Evolutionary conservation across 2,113 vertebrate genomes (phyloP).

Genomic region (Micromys minutus): DNA sequence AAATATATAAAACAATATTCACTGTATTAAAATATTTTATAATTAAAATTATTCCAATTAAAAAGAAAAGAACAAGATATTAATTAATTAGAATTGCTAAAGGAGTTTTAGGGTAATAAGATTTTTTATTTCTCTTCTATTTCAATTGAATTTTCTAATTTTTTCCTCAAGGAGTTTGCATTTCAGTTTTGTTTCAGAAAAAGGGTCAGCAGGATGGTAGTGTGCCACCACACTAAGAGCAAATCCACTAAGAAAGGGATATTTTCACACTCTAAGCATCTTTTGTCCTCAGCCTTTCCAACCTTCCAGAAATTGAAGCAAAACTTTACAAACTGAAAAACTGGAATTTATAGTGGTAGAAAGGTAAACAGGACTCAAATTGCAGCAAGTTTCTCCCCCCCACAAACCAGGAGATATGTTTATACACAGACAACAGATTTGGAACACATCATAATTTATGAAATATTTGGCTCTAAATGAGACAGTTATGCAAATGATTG

Average conservation of each 20-base stretch:
- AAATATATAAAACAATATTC: background rate
- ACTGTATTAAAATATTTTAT: conserved; percentile 17
- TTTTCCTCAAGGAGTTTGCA: background rate
- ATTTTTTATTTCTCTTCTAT: conserved; percentile 40
- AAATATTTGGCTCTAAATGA: background rate
- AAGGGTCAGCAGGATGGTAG: too few species aligned
- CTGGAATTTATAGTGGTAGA: conserved; percentile 6
- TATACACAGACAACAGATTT: background rate
- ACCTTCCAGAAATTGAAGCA: conserved; percentile 21
- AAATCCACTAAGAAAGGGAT: background rate
- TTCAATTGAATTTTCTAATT: conserved; percentile 1
- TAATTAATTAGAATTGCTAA: background rate
- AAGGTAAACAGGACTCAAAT: conserved; percentile 5
- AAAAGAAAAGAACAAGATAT: background rate
- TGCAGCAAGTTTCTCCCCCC: background rate
- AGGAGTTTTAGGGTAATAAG: conserved; percentile 18
- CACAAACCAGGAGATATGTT: background rate
- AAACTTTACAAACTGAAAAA: conserved; percentile 20
- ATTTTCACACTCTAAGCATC: background rate
- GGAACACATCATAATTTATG: background rate
- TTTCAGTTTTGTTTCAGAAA: background rate
- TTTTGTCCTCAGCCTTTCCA: background rate
- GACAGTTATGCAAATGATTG: background rate
- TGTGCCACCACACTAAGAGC: background rate
- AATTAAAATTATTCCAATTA: conserved; percentile 37